Percentiles rank a stretch among this genome's conserved stretches.
Evolutionary conservation across 37 sponge, comb jelly and placozoan species (phyloP).

Genomic region (Haliclona indistincta): DNA sequence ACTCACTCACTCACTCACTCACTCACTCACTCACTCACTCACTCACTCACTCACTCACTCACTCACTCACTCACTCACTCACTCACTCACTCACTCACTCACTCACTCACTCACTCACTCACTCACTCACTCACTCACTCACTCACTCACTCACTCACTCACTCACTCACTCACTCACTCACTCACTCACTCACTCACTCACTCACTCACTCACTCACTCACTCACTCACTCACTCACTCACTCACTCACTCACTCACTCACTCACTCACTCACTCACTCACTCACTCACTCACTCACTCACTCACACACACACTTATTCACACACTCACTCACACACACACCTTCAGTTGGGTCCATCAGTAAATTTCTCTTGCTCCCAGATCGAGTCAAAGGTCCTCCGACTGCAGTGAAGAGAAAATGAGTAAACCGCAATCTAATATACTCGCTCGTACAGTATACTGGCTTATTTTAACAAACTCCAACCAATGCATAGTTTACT

Average conservation of each 20-base stretch:
- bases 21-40: neutral
- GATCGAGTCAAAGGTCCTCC: conserved; percentile 17
- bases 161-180: conserved; percentile 56
- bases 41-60: neutral
- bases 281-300: conserved; percentile 59
- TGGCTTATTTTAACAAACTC: too few species aligned
- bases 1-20: neutral
- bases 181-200: conserved; percentile 59
- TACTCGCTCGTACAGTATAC: too few species aligned
- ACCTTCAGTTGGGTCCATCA: conserved; percentile 27
- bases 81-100: conserved; percentile 49
- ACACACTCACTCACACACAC: conserved; percentile 38
- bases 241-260: conserved; percentile 52
- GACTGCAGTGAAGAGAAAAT: too few species aligned
- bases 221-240: conserved; percentile 53
- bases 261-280: conserved; percentile 69
- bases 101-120: conserved; percentile 58
- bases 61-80: neutral
- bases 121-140: conserved; percentile 72
- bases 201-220: conserved; percentile 49
- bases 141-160: conserved; percentile 63
- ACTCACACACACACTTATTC: conserved; percentile 62
- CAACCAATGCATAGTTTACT: too few species aligned
- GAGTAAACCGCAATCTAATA: too few species aligned
- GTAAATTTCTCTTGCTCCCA: conserved; percentile 53